Evolutionary conservation across 2,888 invertebrate genomes (phyloP), one percentile per base, ranked within the genome.

Genomic region (Pemphredon lugubris): DNA sequence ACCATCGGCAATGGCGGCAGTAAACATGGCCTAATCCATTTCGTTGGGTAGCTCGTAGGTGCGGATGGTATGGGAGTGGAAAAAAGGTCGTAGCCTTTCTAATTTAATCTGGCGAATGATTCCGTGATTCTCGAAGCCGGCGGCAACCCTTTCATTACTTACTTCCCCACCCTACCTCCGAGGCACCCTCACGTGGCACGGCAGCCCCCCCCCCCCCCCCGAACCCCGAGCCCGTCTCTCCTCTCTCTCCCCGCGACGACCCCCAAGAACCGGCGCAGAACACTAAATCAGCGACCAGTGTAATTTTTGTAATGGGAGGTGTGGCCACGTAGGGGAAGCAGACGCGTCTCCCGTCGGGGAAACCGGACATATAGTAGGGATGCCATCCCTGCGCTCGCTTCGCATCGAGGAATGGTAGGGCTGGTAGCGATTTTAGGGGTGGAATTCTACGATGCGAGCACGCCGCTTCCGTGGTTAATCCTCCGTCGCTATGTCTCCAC

Each of bases 281-380:
- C 86, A 87, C 88, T 89, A 89, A 89, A 89, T 89, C 89, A 89
- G 87, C 89, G 88, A 86, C 84, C 87, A 76, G 86, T 87, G 88
- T 89, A 90, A 90, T 89, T 89, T 90, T 89, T 89, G 89, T 90
- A 89, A 90, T 90, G 89, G 89, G 87, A 89, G 89, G 89, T 89
- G 89, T 89, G 89, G 89, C 87, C 81, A 87, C 79, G 84, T 69
- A 81, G 84, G 84, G 84, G 84, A 82, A 75, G 79, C 75, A 82
- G 84, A 81, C 66, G 73, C 72, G 61, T 71, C 73, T 68, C 63
- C 48, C 42, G 21, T 42, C 60, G 53, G 78, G 75, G 54, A 61
- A 51, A 51, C 37, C 61, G 68, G 57, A 59, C 67, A 54, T 45
- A 45, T 53, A 67, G 85, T 77, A 77, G 86, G 86, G 85, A 84